Evolutionary conservation across 2,888 invertebrate species (phyloP).

Genomic region (Andricus curvator): DNA sequence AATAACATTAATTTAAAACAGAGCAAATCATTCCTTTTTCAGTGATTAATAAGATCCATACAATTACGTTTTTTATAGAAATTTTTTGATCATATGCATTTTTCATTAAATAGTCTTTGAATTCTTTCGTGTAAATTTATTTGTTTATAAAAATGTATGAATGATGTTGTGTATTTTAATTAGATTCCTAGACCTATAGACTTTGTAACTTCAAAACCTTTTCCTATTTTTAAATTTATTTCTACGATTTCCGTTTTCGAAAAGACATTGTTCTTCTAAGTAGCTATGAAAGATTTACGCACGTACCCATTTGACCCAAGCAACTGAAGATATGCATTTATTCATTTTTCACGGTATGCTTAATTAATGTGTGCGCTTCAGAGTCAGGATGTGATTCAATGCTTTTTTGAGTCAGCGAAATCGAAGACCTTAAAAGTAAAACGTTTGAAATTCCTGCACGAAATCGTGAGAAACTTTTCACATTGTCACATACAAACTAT

Average conservation of each 20-base stretch:
- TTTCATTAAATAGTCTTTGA: background rate
- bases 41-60: background rate
- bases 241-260: background rate
- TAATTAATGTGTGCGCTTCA: slow-evolving; percentile 43
- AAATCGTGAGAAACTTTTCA: background rate
- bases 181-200: background rate
- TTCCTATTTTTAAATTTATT: background rate
- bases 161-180: background rate
- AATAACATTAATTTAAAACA: background rate
- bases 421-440: background rate
- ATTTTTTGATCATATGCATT: background rate
- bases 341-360: slow-evolving; percentile 38
- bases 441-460: background rate
- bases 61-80: background rate
- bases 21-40: background rate
- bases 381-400: slow-evolving; percentile 31
- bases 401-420: background rate
- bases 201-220: background rate
- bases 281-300: slow-evolving; percentile 7
- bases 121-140: background rate
- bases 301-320: slow-evolving; percentile 41
- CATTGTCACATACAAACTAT: background rate
- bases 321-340: slow-evolving; percentile 14
- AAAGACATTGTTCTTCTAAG: slow-evolving; percentile 18
- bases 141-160: background rate